Conservation (phyloP, 2,113 vertebrate species). For the Strix aluco region DNA sequence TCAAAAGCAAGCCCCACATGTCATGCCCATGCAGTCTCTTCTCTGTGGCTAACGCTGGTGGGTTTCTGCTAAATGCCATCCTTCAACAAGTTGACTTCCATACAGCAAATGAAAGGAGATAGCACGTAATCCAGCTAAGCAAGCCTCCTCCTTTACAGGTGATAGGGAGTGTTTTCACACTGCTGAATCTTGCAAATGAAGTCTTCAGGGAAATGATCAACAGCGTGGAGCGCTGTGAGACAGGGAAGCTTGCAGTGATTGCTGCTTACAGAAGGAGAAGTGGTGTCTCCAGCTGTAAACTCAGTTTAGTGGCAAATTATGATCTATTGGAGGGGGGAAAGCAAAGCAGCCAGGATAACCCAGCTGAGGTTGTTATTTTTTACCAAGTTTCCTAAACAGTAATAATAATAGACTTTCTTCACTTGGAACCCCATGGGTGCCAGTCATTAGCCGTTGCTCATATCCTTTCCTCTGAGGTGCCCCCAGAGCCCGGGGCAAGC, state of each 20-base stretch:
- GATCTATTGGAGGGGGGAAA: not conserved
- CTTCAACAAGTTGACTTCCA: not conserved
- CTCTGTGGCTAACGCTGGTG: not conserved
- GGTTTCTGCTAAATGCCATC: not conserved
- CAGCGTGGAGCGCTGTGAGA: not conserved
- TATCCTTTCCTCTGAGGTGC: not conserved
- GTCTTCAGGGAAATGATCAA: conserved; percentile 34
- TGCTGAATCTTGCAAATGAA: conserved; percentile 34
- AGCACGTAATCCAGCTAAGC: not conserved
- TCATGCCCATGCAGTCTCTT: not conserved
- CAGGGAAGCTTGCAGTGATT: not conserved
- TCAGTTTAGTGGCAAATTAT: conserved; percentile 17
- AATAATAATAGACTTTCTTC: not conserved
- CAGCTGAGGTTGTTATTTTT: not conserved
- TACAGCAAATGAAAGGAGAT: not conserved
- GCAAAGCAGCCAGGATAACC: not conserved
- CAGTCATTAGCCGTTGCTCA: not conserved
- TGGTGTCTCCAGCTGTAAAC: not conserved
- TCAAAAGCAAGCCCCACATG: not conserved
- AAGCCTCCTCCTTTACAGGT: not conserved
- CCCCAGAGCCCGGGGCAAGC: not conserved
- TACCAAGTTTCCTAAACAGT: not conserved
- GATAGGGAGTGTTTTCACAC: not conserved
- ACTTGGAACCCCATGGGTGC: not conserved
- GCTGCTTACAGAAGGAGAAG: not conserved